Percentiles rank a stretch among this genome's conserved stretches.
Conservation (phyloP, 37 sponge, comb jelly and placozoan genomes). For the Ianthella basta region DNA sequence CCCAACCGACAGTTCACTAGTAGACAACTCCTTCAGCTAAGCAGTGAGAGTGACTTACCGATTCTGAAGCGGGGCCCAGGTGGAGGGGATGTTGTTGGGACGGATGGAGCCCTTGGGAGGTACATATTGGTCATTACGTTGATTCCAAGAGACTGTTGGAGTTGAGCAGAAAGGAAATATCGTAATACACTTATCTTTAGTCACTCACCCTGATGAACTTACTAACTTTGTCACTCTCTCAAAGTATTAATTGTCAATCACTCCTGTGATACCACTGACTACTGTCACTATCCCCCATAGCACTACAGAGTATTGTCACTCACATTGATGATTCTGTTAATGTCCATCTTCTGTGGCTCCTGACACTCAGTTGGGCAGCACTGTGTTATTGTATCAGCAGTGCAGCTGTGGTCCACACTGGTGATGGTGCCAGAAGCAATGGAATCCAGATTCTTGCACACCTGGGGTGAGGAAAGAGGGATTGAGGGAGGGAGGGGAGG, state of each 20-base stretch:
- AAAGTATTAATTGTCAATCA: too few relatives aligned
- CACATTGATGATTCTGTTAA: slow-evolving; percentile 41
- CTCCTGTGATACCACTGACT: too few relatives aligned
- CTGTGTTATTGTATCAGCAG: neutral
- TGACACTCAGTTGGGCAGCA: slow-evolving; percentile 49
- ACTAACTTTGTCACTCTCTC: too few relatives aligned
- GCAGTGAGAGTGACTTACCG: too few relatives aligned
- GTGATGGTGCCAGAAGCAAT: slow-evolving; percentile 33
- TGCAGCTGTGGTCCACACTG: slow-evolving; percentile 12
- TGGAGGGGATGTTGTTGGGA: neutral
- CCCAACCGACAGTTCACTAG: too few relatives aligned
- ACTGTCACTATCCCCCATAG: neutral
- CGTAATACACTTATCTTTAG: neutral
- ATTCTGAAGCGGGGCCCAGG: neutral
- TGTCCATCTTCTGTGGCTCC: slow-evolving; percentile 37
- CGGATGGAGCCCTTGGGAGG: slow-evolving; percentile 39
- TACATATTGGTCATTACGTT: slow-evolving; percentile 50
- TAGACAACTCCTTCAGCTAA: too few relatives aligned
- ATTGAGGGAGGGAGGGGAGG: too few relatives aligned
- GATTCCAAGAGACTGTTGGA: slow-evolving; percentile 49
- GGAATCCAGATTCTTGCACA: slow-evolving; percentile 33
- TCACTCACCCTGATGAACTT: too few relatives aligned
- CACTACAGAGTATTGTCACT: neutral
- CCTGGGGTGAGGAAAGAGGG: neutral
- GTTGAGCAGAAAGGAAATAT: neutral